Evolutionary conservation across 1,140 invertebrate species (phyloP).

Genomic region (Adoxophyes honmai): DNA sequence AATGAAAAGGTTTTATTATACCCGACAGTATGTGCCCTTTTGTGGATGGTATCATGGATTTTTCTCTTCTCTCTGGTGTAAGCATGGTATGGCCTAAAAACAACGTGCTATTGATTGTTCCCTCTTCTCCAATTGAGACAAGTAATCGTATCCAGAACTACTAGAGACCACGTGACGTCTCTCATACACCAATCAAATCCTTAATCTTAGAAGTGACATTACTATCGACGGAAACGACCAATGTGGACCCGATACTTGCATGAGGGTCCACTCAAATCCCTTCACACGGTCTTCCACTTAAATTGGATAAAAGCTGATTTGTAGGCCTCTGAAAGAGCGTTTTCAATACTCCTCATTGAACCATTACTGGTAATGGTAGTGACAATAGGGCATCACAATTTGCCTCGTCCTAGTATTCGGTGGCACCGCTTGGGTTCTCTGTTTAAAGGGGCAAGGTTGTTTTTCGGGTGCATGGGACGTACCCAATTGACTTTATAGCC

Average conservation of each 20-base stretch:
- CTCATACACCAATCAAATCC: too few relatives aligned
- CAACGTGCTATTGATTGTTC: too few relatives aligned
- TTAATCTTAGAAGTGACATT: too few relatives aligned
- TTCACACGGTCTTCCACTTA: slow-evolving; percentile 54
- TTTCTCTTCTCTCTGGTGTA: too few relatives aligned
- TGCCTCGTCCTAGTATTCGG: slow-evolving; percentile 48
- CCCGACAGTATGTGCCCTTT: too few relatives aligned
- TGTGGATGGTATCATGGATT: too few relatives aligned
- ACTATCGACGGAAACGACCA: slow-evolving; percentile 52
- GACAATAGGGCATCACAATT: slow-evolving; percentile 73
- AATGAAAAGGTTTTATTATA: too few relatives aligned
- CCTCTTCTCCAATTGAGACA: too few relatives aligned
- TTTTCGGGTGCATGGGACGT: slow-evolving; percentile 27
- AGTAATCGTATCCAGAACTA: too few relatives aligned
- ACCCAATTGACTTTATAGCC: slow-evolving; percentile 64
- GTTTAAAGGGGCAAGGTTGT: slow-evolving; percentile 36
- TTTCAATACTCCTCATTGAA: slow-evolving; percentile 71
- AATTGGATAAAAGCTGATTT: slow-evolving; percentile 69
- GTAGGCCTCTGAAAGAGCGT: slow-evolving; percentile 63
- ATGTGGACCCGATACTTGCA: slow-evolving; percentile 59
- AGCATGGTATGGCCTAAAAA: too few relatives aligned
- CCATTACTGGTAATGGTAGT: slow-evolving; percentile 67
- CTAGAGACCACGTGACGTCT: too few relatives aligned
- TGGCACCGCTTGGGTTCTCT: slow-evolving; percentile 52
- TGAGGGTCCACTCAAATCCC: slow-evolving; percentile 62